A percentile compares a stretch with the other conserved stretches of the same genome.
These are phyloP conservation scores for Protodeltote pygarga DNA, from an alignment of 2,888 invertebrate genomes.

Conservation along the genomic window DNA sequence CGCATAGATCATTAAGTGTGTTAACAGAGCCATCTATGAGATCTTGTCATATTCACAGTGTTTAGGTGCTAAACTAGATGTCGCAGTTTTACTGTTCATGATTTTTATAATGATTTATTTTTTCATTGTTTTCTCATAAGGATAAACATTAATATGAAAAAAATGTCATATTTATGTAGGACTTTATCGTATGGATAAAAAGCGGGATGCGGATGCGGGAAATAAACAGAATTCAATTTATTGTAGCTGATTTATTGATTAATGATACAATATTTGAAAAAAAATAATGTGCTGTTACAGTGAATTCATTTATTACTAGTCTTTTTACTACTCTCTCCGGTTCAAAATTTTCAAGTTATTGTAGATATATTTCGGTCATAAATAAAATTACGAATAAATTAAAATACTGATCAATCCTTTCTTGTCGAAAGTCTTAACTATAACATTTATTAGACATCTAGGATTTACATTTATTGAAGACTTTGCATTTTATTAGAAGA, in stretches of 20 bases:
- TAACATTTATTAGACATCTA: constrained; percentile 29
- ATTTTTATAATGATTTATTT: no score
- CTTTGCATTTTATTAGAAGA: constrained; percentile 6
- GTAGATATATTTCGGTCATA: constrained; percentile 24
- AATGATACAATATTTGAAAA: constrained; percentile 57
- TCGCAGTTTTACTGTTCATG: not conserved
- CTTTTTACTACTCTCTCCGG: constrained; percentile 76
- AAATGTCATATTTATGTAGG: no score
- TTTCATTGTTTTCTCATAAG: not conserved
- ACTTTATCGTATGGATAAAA: no score
- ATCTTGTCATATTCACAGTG: not conserved
- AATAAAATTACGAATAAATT: constrained; percentile 45
- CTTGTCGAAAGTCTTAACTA: constrained; percentile 31
- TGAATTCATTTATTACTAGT: constrained; percentile 55
- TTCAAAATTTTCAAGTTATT: constrained; percentile 32
- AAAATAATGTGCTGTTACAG: constrained; percentile 38
- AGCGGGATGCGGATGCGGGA: no score
- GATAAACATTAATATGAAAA: no score
- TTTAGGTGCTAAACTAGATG: constrained; percentile 11
- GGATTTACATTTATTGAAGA: constrained; percentile 12
- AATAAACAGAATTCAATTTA: constrained; percentile 18
- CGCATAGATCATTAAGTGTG: constrained; percentile 14
- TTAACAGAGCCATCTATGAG: constrained; percentile 13
- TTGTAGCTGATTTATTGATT: constrained; percentile 49
- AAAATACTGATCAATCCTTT: constrained; percentile 64